phyloP scores from a whole-genome alignment of 2,113 vertebrate genomes.

The Corythaixoides concolor region DNA sequence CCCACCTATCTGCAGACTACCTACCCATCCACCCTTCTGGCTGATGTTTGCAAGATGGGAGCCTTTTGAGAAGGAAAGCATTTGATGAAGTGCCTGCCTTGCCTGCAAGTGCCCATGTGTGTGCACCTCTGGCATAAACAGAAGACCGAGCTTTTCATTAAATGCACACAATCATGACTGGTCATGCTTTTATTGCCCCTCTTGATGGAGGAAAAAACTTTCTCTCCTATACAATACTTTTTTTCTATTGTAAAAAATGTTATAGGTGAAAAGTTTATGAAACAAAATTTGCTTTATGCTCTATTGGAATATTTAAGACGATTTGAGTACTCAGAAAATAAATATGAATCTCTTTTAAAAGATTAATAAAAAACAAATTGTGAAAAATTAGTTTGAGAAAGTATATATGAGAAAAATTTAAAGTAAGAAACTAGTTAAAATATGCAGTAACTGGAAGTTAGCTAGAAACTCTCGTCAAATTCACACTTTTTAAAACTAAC shows the following conservation, averaged over 20 bases:
- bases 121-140: background rate
- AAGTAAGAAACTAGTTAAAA: background rate
- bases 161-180: background rate
- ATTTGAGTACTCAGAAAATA: background rate
- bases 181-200: background rate
- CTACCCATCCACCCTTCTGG: background rate
- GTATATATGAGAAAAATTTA: background rate
- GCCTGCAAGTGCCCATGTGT: background rate
- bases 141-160: background rate
- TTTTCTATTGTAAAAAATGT: background rate
- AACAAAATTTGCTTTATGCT: background rate
- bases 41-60: background rate
- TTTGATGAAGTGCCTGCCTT: background rate
- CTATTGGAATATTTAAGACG: background rate
- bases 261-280: background rate
- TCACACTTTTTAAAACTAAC: conserved; percentile 11
- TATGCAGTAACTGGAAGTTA: background rate
- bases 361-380: background rate
- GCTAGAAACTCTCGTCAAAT: background rate
- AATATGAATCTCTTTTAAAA: background rate
- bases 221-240: background rate
- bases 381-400: background rate
- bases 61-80: background rate
- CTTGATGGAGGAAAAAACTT: background rate
- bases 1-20: background rate